Evolutionary conservation across 2,113 vertebrate genomes (phyloP).

Genomic region (Hydropotes inermis): DNA sequence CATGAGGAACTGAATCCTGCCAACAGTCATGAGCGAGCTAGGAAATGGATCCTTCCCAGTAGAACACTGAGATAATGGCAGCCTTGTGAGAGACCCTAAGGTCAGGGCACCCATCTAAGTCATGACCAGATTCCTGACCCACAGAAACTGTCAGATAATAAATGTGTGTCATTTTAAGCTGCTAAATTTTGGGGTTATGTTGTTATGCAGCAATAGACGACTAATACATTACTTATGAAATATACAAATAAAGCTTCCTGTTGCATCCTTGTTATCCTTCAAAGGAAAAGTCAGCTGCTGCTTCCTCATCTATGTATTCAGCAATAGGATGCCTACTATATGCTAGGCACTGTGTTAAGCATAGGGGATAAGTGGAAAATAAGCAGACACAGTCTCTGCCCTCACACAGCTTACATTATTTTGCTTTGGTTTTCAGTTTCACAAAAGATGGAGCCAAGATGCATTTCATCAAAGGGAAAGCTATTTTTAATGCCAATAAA

Average conservation of each 20-base stretch:
- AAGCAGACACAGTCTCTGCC: neutral
- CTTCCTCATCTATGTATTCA: neutral
- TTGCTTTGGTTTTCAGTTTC: slow-evolving; percentile 27
- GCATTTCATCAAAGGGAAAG: neutral
- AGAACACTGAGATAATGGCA: neutral
- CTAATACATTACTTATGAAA: neutral
- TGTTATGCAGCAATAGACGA: neutral
- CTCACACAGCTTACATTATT: neutral
- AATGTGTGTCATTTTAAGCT: neutral
- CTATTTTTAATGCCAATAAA: slow-evolving; percentile 11
- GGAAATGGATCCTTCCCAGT: neutral
- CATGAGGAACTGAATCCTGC: neutral
- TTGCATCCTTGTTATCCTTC: neutral
- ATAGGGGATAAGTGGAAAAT: neutral
- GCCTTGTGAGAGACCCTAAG: neutral
- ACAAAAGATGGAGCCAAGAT: neutral
- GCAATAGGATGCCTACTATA: neutral
- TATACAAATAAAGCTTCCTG: neutral
- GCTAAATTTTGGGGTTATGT: neutral
- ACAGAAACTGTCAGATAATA: neutral
- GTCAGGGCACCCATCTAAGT: neutral
- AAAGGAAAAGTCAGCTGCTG: neutral
- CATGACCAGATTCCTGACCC: neutral
- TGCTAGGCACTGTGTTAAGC: neutral
- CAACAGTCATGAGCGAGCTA: neutral